Evolutionary conservation across 2,888 invertebrate genomes (phyloP).

Genomic region (Chydorus sphaericus): DNA sequence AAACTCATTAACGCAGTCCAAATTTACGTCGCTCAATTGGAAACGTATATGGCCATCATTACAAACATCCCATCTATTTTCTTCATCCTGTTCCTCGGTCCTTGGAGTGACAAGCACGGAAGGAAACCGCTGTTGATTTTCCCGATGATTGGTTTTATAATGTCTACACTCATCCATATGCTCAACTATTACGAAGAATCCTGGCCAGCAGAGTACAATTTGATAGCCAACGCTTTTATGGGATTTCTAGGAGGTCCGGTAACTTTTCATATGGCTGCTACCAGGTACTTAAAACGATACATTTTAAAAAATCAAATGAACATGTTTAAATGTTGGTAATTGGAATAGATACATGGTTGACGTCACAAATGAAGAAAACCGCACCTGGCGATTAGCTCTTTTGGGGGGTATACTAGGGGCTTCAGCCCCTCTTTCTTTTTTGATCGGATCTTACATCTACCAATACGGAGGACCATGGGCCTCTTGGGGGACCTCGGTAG

Average conservation of each 20-base stretch:
- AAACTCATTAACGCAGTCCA: background rate
- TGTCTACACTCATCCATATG: background rate
- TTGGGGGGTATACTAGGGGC: background rate
- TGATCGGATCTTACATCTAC: background rate
- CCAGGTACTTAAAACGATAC: no score
- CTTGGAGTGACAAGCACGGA: constrained; percentile 13
- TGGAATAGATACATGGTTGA: no score
- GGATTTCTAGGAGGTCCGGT: constrained; percentile 5
- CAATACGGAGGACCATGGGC: background rate
- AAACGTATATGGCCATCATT: constrained; percentile 9
- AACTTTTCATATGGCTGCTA: background rate
- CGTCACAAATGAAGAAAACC: background rate
- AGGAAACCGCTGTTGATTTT: constrained; percentile 9
- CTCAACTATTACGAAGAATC: background rate
- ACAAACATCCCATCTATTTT: constrained; percentile 12
- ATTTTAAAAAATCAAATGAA: no score
- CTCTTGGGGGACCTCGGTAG: background rate
- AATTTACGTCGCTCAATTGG: constrained; percentile 3
- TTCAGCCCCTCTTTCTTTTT: background rate
- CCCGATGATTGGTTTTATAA: constrained; percentile 6
- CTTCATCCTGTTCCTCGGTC: constrained; percentile 9
- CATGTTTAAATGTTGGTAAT: no score
- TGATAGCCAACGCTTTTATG: constrained; percentile 3
- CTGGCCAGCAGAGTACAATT: constrained; percentile 7
- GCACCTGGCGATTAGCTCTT: constrained; percentile 1